Evolutionary conservation across 2,888 invertebrate species (phyloP).

Genomic region (Vanessa cardui): DNA sequence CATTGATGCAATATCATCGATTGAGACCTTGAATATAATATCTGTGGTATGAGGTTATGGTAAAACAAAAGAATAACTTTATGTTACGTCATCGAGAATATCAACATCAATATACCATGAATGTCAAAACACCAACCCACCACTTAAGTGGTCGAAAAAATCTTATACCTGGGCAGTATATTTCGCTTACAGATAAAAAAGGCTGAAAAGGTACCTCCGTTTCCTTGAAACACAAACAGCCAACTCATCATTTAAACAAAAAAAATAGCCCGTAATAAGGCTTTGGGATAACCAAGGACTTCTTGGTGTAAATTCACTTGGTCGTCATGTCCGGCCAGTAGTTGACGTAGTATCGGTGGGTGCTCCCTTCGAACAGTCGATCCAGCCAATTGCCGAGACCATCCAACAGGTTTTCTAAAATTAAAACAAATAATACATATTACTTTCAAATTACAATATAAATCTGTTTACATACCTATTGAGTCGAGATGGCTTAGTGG

Average conservation of each 20-base stretch:
- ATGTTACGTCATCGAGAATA: neutral
- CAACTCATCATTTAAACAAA: slow-evolving; percentile 13
- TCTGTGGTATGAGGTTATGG: no score
- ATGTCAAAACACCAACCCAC: slow-evolving; percentile 28
- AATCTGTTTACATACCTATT: neutral
- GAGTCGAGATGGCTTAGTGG: no score
- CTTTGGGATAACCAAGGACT: slow-evolving; percentile 27
- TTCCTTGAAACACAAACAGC: neutral
- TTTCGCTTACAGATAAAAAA: slow-evolving; percentile 24
- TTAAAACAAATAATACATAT: neutral
- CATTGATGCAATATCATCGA: no score
- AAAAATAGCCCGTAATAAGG: slow-evolving; percentile 9
- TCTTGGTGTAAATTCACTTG: slow-evolving; percentile 79
- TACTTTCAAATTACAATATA: no score
- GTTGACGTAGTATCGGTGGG: slow-evolving; percentile 97
- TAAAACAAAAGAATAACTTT: no score
- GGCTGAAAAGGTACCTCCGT: slow-evolving; percentile 8
- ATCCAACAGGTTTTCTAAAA: slow-evolving; percentile 90
- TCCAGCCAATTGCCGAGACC: slow-evolving; percentile 98
- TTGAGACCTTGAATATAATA: no score
- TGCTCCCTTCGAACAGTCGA: slow-evolving; percentile 97
- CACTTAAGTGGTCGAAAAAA: slow-evolving; percentile 40
- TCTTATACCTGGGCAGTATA: slow-evolving; percentile 43
- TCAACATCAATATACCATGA: slow-evolving; percentile 30
- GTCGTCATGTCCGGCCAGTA: slow-evolving; percentile 99